Percentiles rank a stretch among this genome's conserved stretches.
These are phyloP conservation scores for Podarcis lilfordi DNA, from an alignment of 2,797 vertebrate genomes.

Conservation along the genomic window DNA sequence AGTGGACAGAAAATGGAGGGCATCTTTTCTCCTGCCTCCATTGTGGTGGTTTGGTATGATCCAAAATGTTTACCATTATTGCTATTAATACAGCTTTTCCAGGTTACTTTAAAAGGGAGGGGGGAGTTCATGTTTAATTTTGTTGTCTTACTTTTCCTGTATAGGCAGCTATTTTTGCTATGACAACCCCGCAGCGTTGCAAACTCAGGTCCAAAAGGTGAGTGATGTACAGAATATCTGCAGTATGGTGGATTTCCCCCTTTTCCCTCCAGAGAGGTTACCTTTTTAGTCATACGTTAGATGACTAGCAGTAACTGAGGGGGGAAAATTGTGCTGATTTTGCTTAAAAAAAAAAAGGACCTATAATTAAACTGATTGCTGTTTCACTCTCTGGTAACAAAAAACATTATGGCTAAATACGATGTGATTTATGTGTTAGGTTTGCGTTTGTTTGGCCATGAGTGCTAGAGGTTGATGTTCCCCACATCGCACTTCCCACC, in stretches of 20 bases:
- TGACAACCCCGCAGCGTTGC: constrained; percentile 92
- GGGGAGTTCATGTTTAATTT: neutral
- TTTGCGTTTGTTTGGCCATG: neutral
- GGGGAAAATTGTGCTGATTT: neutral
- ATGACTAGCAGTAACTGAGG: neutral
- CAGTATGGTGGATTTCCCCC: neutral
- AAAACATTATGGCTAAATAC: neutral
- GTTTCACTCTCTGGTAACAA: neutral
- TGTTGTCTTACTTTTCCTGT: constrained; percentile 36
- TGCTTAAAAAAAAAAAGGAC: neutral
- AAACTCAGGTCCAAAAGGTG: constrained; percentile 86
- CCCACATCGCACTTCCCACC: too few relatives aligned
- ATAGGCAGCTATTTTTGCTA: constrained; percentile 98
- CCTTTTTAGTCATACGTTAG: neutral
- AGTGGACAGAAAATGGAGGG: too few relatives aligned
- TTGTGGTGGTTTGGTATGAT: neutral
- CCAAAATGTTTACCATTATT: neutral
- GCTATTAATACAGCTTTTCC: neutral
- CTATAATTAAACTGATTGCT: neutral
- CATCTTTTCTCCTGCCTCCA: neutral
- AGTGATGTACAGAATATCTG: constrained; percentile 44
- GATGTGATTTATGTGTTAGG: neutral
- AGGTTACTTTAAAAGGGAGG: neutral
- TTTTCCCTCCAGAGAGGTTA: rapidly evolving
- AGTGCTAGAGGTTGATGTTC: neutral